Percentiles rank a stretch among this genome's conserved stretches.
Evolutionary conservation across 2,888 invertebrate species (phyloP).

Genomic region (Entomobrya multifasciata): DNA sequence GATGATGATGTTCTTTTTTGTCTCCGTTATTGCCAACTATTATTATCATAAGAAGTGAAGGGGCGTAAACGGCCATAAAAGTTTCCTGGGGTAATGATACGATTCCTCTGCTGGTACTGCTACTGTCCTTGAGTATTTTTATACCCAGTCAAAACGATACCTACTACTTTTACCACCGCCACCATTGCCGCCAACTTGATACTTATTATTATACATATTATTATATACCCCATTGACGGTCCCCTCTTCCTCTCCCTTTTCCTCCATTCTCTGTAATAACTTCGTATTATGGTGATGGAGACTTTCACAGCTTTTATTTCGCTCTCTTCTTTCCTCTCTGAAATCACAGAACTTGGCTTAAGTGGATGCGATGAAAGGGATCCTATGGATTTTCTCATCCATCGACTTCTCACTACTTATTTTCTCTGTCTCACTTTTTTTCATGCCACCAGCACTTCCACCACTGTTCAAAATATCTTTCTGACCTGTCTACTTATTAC

Average conservation of each 20-base stretch:
- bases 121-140: constrained; percentile 41
- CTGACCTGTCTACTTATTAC: constrained; percentile 52
- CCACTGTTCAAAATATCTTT: no score
- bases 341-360: constrained; percentile 69
- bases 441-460: neutral
- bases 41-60: constrained; percentile 69
- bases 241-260: no score
- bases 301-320: constrained; percentile 44
- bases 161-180: neutral
- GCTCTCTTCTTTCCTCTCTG: neutral
- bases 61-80: constrained; percentile 70
- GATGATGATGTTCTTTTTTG: constrained; percentile 63
- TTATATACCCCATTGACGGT: constrained; percentile 28
- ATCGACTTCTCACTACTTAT: constrained; percentile 58
- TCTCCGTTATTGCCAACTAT: constrained; percentile 66
- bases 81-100: constrained; percentile 68
- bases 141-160: constrained; percentile 25
- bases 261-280: constrained; percentile 23
- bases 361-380: constrained; percentile 72
- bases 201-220: constrained; percentile 35
- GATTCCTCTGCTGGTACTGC: constrained; percentile 31
- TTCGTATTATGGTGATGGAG: constrained; percentile 49
- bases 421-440: constrained; percentile 28
- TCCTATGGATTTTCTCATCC: constrained; percentile 71
- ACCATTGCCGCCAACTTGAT: neutral